These are phyloP conservation scores for Vicugna pacos DNA, from an alignment of 2,113 vertebrate genomes.

Conservation along the genomic window DNA sequence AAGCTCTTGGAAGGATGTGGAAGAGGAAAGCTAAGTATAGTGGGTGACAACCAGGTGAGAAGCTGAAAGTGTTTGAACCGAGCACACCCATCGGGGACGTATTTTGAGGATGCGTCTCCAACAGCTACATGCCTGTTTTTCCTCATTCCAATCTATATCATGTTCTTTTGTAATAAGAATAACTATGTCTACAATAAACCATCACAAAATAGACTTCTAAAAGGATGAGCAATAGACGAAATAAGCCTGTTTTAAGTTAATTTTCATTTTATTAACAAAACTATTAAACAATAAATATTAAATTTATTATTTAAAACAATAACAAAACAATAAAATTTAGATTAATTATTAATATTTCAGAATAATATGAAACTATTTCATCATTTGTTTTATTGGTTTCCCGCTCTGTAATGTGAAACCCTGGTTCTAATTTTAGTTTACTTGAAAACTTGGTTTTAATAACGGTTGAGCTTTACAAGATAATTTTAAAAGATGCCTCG, in stretches of 20 bases:
- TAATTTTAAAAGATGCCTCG: background rate
- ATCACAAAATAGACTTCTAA: background rate
- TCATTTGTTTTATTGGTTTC: background rate
- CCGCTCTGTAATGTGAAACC: background rate
- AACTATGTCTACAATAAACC: background rate
- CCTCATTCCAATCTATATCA: background rate
- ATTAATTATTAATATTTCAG: background rate
- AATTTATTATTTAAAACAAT: too few species aligned
- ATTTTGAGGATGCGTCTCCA: background rate
- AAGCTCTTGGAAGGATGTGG: background rate
- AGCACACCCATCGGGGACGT: background rate
- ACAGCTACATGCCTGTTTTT: background rate
- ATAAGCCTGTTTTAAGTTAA: background rate
- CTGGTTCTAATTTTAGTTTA: conserved; percentile 2
- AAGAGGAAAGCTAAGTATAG: background rate
- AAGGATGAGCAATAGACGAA: background rate
- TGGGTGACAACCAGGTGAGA: background rate
- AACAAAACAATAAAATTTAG: background rate
- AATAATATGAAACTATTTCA: background rate
- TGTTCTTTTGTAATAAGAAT: background rate
- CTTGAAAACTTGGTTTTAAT: background rate
- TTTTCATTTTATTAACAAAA: background rate
- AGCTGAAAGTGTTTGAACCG: background rate
- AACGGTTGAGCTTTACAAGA: background rate
- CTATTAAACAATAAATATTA: background rate